Conservation (phyloP, 2,797 vertebrate genomes). For the Otus scops region DNA sequence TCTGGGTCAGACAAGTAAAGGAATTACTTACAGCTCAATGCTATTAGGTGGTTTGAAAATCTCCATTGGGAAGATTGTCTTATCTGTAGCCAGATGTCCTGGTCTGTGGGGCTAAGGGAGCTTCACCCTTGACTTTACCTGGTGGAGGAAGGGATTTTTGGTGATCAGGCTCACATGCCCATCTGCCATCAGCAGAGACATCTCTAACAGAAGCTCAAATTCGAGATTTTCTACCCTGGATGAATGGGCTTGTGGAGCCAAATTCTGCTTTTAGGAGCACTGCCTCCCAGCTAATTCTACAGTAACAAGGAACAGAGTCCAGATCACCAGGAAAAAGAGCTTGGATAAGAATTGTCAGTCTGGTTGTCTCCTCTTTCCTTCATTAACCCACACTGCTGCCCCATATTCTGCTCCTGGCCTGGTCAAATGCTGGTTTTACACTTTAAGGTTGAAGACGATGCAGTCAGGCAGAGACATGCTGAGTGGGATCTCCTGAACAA, state of each 20-base stretch:
- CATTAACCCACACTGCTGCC: background rate
- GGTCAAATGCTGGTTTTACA: background rate
- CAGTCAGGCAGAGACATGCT: background rate
- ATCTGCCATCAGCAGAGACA: background rate
- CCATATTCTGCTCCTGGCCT: background rate
- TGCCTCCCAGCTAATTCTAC: background rate
- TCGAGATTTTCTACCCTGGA: background rate
- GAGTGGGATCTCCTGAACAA: slow-evolving; percentile 22
- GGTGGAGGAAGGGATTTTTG: background rate
- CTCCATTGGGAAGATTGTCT: background rate
- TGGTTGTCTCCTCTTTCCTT: background rate
- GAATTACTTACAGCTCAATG: slow-evolving; percentile 20
- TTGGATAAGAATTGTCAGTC: background rate
- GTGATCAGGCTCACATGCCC: background rate
- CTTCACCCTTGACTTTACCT: background rate
- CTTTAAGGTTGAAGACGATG: background rate
- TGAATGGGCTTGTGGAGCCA: background rate
- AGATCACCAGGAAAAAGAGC: background rate
- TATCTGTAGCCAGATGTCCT: background rate
- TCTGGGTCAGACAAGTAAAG: background rate
- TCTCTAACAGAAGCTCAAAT: background rate
- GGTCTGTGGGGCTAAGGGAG: background rate
- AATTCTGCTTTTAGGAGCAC: background rate
- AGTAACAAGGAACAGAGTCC: background rate
- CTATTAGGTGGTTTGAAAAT: background rate